phyloP scores from a whole-genome alignment of 1,140 invertebrate species.

The Trypoxylus dichotomus region DNA sequence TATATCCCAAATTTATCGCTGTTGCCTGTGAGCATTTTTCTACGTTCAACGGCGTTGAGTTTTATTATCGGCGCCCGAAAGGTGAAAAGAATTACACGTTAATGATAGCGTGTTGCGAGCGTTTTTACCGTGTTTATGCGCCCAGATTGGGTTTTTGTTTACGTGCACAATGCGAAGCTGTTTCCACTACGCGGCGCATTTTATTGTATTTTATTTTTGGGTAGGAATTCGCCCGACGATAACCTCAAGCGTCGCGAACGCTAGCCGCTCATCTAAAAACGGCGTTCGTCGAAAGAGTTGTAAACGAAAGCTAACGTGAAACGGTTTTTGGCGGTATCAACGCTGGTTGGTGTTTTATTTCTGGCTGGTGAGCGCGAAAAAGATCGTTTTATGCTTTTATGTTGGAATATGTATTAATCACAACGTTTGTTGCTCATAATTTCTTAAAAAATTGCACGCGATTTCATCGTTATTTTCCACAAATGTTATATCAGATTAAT shows the following conservation, averaged over 20 bases:
- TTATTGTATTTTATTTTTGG: conserved; percentile 17
- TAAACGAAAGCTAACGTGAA: too few species aligned
- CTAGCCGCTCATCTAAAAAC: neutral
- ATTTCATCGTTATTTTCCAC: too few species aligned
- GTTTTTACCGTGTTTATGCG: conserved; percentile 4
- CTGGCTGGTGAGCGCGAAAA: too few species aligned
- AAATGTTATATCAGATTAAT: too few species aligned
- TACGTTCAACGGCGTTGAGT: neutral
- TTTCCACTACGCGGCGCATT: neutral
- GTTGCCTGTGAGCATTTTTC: neutral
- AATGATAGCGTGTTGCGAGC: conserved; percentile 9
- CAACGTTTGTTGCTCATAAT: too few species aligned
- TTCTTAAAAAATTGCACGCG: too few species aligned
- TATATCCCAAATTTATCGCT: conserved; percentile 10
- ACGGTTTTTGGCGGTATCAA: too few species aligned
- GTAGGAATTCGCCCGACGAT: neutral
- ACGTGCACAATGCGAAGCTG: neutral
- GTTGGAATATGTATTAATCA: too few species aligned
- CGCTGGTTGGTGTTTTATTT: too few species aligned
- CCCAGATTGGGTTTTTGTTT: conserved; percentile 13
- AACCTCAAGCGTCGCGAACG: neutral
- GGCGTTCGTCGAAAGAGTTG: neutral
- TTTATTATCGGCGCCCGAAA: neutral
- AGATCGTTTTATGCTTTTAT: too few species aligned
- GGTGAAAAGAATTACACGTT: conserved; percentile 5